Evolutionary conservation across 2,888 invertebrate genomes (phyloP), one percentile per base, ranked within the genome.

Genomic region (Epirrhoe alternata): DNA sequence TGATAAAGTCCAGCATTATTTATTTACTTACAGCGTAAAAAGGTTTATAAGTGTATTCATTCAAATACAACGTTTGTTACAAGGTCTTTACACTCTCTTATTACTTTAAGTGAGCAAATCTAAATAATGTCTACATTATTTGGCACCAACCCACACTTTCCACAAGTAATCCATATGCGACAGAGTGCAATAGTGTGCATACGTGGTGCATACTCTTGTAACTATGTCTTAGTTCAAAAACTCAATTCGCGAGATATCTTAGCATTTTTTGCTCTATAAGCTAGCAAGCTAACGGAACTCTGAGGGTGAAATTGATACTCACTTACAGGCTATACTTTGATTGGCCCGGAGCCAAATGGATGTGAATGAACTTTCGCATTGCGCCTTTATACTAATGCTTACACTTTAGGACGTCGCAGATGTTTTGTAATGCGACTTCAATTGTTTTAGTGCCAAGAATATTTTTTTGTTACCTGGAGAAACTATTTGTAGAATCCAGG

Each of bases 331-430:
- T 47, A 38, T 60, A 57, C 49, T 64, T 68, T 71, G 71, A 73
- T 70, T 71, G 71, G 73, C 68, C 53, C 6, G 14, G n/a, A 24
- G 71, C 73, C 71, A 73, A 69, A 70, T 69, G 64, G 66, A 57
- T 54, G 69, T 64, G 64, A 68, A 64, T 61, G 67, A 68, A 60
- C 64, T 64, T 64, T 61, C 60, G 63, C 67, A 64, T 42, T 68
- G 67, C 67, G 67, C 64, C 61, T 63, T 67, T 64, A 57, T 56
- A 47, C 60, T 61, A 61, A 68, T 68, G 57, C 64, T 61, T 64
- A 64, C 63, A 67, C 58, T 54, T 54, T 66, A 51, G 54, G 53
- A 63, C 52, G 63, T 60, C 60, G 10, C 57, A 60, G 63, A 63
- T 63, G 59, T 63, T 63, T 56, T 56, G 55, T 63, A 63, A 63